phyloP scores from a whole-genome alignment of 1,140 invertebrate species.

The Fragariocoptes setiger region DNA sequence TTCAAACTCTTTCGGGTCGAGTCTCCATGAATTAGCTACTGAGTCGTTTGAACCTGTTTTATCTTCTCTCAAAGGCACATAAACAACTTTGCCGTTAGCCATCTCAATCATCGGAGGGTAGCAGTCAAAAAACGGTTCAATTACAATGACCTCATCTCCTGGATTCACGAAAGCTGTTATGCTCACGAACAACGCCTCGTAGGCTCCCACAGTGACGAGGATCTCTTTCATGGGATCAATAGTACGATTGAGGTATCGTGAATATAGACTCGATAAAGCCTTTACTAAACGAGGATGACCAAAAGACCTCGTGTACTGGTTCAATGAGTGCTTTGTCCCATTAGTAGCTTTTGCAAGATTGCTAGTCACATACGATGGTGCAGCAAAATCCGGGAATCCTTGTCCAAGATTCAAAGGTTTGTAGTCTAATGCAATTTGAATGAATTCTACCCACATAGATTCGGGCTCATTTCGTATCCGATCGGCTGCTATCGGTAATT shows the following conservation, averaged over 20 bases:
- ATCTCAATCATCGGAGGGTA: slow-evolving; percentile 73
- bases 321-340: slow-evolving; percentile 33
- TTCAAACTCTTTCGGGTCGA: slow-evolving; percentile 49
- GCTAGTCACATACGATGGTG: slow-evolving; percentile 47
- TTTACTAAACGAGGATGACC: slow-evolving; percentile 65
- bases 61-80: slow-evolving; percentile 46
- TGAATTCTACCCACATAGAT: slow-evolving; percentile 62
- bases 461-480: neutral
- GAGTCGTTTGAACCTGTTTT: slow-evolving; percentile 12
- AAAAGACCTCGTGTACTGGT: slow-evolving; percentile 44
- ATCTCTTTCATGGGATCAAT: slow-evolving; percentile 54
- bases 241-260: slow-evolving; percentile 31
- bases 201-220: slow-evolving; percentile 60
- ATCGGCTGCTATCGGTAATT: slow-evolving; percentile 4
- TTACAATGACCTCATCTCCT: slow-evolving; percentile 67
- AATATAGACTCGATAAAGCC: slow-evolving; percentile 50
- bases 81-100: slow-evolving; percentile 53
- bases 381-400: slow-evolving; percentile 78
- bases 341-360: slow-evolving; percentile 32
- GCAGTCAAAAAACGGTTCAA: slow-evolving; percentile 93
- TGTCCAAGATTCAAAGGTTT: slow-evolving; percentile 84
- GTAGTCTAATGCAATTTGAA: slow-evolving; percentile 44
- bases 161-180: slow-evolving; percentile 49
- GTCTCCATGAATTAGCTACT: slow-evolving; percentile 36
- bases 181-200: slow-evolving; percentile 48